phyloP scores from a whole-genome alignment of 2,888 invertebrate species.

The Trissolcus japonicus region DNA sequence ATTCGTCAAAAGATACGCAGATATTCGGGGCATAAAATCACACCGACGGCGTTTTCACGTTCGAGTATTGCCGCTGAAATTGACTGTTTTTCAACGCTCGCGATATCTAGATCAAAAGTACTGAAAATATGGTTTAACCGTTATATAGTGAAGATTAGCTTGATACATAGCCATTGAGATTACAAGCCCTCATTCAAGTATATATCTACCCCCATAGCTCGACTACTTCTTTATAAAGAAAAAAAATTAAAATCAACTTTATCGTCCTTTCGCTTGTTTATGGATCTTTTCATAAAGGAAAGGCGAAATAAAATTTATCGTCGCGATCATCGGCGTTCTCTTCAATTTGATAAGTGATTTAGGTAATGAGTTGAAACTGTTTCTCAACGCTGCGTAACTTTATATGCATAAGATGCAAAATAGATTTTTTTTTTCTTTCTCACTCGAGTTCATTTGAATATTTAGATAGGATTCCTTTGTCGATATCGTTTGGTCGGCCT shows the following conservation, averaged over 20 bases:
- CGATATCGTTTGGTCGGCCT: constrained; percentile 9
- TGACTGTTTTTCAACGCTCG: constrained; percentile 52
- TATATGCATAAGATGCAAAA: not conserved
- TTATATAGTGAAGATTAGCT: constrained; percentile 66
- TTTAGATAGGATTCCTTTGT: constrained; percentile 21
- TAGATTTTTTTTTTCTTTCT: not conserved
- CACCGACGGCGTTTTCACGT: constrained; percentile 39
- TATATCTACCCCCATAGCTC: constrained; percentile 60
- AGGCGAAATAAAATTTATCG: constrained; percentile 14
- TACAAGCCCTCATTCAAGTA: constrained; percentile 60
- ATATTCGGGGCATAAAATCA: constrained; percentile 41
- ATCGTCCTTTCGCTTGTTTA: constrained; percentile 41
- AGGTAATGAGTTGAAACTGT: constrained; percentile 1
- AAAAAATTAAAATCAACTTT: constrained; percentile 46
- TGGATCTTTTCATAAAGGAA: constrained; percentile 32
- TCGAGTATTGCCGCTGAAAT: constrained; percentile 47
- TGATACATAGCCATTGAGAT: constrained; percentile 68
- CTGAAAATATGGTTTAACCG: constrained; percentile 60
- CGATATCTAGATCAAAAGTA: constrained; percentile 58
- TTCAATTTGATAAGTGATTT: constrained; percentile 10
- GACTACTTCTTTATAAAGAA: constrained; percentile 31
- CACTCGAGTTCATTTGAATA: constrained; percentile 15
- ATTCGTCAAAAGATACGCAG: constrained; percentile 19
- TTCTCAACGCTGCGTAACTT: not conserved
- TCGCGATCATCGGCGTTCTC: not conserved